Evolutionary conservation across 2,888 invertebrate species (phyloP).

Genomic region (Eurois occulta): DNA sequence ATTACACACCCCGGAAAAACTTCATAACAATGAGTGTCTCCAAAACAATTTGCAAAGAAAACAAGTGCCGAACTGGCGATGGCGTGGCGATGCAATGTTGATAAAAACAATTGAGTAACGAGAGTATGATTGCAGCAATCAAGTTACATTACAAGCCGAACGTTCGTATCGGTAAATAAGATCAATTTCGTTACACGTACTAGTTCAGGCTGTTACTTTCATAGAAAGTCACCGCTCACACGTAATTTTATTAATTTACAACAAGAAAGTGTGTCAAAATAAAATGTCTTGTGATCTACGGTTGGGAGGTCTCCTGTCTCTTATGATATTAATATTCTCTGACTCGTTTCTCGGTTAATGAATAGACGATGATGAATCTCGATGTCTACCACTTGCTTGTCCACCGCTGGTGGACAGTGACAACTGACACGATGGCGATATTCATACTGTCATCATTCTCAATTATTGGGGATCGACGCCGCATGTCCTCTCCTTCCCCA

Average conservation of each 20-base stretch:
- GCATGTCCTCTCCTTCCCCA: neutral
- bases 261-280: slow-evolving; percentile 46
- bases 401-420: neutral
- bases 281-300: slow-evolving; percentile 27
- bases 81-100: slow-evolving; percentile 1
- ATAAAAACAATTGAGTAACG: slow-evolving; percentile 59
- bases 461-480: neutral
- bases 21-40: slow-evolving; percentile 5
- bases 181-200: slow-evolving; percentile 60
- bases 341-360: neutral
- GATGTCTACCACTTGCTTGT: neutral
- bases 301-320: slow-evolving; percentile 4
- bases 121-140: slow-evolving; percentile 61
- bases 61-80: slow-evolving; percentile 14
- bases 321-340: neutral
- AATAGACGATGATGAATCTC: neutral
- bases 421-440: neutral
- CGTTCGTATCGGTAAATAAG: slow-evolving; percentile 62
- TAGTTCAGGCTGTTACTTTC: slow-evolving; percentile 27
- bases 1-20: neutral
- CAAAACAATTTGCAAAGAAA: slow-evolving; percentile 36
- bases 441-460: neutral
- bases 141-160: slow-evolving; percentile 48
- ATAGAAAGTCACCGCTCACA: slow-evolving; percentile 50
- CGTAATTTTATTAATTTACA: slow-evolving; percentile 48